A percentile compares a stretch with the other conserved stretches of the same genome.
Evolutionary conservation across 1,140 invertebrate species (phyloP).

Genomic region (Triops cancriformis): DNA sequence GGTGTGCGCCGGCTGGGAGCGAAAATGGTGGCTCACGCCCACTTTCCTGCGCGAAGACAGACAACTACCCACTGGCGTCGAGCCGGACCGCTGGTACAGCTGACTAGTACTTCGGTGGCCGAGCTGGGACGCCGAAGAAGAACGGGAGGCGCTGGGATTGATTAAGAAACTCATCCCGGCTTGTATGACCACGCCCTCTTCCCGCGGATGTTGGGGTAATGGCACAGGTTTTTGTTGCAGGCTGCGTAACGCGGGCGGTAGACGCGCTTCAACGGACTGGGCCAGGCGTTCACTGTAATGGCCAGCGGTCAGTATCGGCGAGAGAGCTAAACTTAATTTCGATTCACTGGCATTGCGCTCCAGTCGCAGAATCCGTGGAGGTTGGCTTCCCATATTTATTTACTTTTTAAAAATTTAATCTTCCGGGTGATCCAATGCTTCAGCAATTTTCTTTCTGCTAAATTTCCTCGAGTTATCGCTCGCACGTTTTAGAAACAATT

Average conservation of each 20-base stretch:
- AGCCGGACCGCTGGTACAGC: background rate
- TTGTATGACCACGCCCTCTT: conserved; percentile 66
- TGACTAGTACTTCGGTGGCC: background rate
- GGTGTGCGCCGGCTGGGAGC: conserved; percentile 58
- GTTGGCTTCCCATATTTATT: background rate
- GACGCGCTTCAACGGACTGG: conserved; percentile 33
- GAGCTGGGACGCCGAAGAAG: conserved; percentile 25
- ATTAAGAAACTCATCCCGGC: conserved; percentile 68
- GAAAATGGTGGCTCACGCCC: conserved; percentile 34
- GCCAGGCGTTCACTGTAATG: conserved; percentile 26
- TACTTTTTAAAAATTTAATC: no score
- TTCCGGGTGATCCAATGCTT: no score
- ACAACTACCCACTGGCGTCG: no score
- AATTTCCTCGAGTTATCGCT: no score
- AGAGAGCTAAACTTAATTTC: conserved; percentile 25
- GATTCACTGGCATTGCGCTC: conserved; percentile 18
- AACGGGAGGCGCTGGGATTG: conserved; percentile 40
- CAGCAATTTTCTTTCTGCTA: no score
- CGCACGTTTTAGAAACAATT: no score
- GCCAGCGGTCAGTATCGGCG: conserved; percentile 24
- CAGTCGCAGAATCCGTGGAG: background rate
- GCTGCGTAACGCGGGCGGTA: conserved; percentile 44
- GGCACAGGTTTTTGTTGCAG: conserved; percentile 40
- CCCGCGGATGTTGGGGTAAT: conserved; percentile 41
- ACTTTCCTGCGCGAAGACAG: background rate